A percentile compares a stretch with the other conserved stretches of the same genome.
phyloP scores from a whole-genome alignment of 2,113 vertebrate genomes.

The Brachyistius frenatus region DNA sequence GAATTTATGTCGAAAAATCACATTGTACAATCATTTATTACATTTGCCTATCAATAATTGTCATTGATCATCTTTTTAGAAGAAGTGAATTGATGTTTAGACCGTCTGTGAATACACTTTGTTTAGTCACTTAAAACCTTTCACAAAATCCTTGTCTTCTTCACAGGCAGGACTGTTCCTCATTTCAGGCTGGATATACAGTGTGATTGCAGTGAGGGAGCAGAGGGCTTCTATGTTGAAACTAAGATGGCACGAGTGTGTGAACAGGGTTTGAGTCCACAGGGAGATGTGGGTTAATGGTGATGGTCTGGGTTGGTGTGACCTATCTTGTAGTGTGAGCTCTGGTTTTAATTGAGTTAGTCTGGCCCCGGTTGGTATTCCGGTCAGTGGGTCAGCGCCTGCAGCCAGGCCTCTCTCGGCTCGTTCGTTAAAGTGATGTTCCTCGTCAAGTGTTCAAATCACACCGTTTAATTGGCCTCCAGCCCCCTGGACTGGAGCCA shows the following conservation, averaged over 20 bases:
- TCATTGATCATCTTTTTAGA: not conserved
- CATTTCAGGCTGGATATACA: not conserved
- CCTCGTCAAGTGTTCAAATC: conserved; percentile 68
- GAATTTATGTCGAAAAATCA: not conserved
- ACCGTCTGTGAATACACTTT: too few relatives aligned
- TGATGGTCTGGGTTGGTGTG: conserved; percentile 20
- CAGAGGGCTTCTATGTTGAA: conserved; percentile 11
- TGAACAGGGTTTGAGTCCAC: conserved; percentile 16
- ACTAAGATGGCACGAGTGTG: not conserved
- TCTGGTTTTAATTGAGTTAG: conserved; percentile 49
- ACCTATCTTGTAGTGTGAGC: conserved; percentile 30
- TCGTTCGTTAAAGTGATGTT: conserved; percentile 64
- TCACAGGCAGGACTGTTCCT: not conserved
- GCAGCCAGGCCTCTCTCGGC: conserved; percentile 51
- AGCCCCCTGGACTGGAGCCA: conserved; percentile 62
- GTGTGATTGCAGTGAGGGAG: not conserved
- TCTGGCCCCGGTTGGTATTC: conserved; percentile 56
- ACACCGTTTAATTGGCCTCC: conserved; percentile 68
- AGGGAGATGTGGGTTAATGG: conserved; percentile 2
- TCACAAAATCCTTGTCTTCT: too few relatives aligned
- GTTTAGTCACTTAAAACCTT: too few relatives aligned
- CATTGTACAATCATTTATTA: not conserved
- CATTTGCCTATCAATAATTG: not conserved
- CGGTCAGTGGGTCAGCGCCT: conserved; percentile 69
- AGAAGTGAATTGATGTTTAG: too few relatives aligned